Evolutionary conservation across 2,113 vertebrate genomes (phyloP).

Genomic region (Rhegmatorhina hoffmannsi): DNA sequence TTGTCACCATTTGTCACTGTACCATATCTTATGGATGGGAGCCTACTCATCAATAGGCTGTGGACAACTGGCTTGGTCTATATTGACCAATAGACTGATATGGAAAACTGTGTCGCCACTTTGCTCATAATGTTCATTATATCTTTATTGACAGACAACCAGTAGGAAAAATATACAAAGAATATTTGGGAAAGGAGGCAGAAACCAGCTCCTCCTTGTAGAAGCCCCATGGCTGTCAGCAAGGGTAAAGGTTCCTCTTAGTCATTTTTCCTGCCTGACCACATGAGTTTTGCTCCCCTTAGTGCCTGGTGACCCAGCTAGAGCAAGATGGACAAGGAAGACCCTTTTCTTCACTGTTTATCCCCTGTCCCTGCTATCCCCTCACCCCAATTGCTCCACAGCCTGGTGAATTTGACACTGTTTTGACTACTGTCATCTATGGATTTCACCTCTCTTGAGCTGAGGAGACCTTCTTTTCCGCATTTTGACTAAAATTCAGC

Average conservation of each 20-base stretch:
- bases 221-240: not conserved
- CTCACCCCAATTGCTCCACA: not conserved
- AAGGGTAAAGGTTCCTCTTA: not conserved
- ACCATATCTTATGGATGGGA: not conserved
- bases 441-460: not conserved
- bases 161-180: not conserved
- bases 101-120: not conserved
- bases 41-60: not conserved
- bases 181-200: not conserved
- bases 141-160: not conserved
- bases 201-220: not conserved
- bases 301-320: not conserved
- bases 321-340: not conserved
- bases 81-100: not conserved
- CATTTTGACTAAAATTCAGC: not conserved
- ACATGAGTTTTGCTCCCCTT: not conserved
- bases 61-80: not conserved
- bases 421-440: not conserved
- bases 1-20: not conserved
- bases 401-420: not conserved
- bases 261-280: not conserved
- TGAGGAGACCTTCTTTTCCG: not conserved
- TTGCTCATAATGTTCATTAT: accelerated
- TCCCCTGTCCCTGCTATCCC: not conserved
- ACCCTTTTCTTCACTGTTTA: not conserved